phyloP scores from a whole-genome alignment of 2,888 invertebrate genomes.

The Apeira syringaria region DNA sequence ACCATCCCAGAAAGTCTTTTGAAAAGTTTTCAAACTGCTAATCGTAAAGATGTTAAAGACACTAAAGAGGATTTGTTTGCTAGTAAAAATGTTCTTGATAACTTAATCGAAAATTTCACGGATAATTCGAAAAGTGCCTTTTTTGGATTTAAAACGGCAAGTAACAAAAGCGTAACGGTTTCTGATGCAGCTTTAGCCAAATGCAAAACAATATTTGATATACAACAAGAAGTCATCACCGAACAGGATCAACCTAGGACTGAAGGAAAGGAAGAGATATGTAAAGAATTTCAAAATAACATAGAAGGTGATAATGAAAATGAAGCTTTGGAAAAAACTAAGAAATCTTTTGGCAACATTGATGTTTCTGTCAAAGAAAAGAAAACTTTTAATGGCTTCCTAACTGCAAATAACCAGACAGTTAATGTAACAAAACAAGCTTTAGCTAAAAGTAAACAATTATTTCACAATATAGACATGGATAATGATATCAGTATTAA shows the following conservation, averaged over 20 bases:
- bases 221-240: constrained; percentile 6
- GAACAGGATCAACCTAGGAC: background rate
- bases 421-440: constrained; percentile 53
- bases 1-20: background rate
- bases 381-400: constrained; percentile 42
- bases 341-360: constrained; percentile 11
- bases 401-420: constrained; percentile 62
- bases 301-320: constrained; percentile 11
- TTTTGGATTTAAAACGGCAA: constrained; percentile 60
- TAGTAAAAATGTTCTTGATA: constrained; percentile 50
- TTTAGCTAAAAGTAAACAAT: constrained; percentile 43
- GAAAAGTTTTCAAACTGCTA: constrained; percentile 52
- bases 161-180: constrained; percentile 56
- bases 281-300: constrained; percentile 34
- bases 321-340: constrained; percentile 17
- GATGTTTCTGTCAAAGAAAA: background rate
- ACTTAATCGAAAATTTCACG: constrained; percentile 30
- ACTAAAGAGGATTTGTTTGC: constrained; percentile 37
- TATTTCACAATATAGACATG: constrained; percentile 29
- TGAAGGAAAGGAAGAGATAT: constrained; percentile 1
- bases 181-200: constrained; percentile 47
- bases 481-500: constrained; percentile 6
- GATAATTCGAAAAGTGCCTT: constrained; percentile 1
- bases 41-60: constrained; percentile 29
- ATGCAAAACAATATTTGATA: constrained; percentile 41